phyloP scores from a whole-genome alignment of 2,888 invertebrate genomes.

The Tetrapedia diversipes region DNA sequence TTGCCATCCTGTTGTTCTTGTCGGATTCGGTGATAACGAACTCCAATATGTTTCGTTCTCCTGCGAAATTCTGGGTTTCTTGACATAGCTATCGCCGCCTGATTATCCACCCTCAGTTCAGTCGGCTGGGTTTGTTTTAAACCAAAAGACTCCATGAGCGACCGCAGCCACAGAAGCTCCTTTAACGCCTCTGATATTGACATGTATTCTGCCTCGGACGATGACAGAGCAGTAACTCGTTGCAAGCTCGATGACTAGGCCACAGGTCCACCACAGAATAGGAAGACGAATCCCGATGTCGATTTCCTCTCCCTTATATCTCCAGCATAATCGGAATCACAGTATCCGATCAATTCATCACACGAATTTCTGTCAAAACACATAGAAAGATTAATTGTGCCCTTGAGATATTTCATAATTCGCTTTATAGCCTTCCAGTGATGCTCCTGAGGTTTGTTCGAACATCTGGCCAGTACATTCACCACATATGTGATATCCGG shows the following conservation, averaged over 20 bases:
- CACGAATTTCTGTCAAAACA: neutral
- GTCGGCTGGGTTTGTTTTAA: constrained; percentile 2
- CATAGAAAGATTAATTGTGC: neutral
- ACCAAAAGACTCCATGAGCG: constrained; percentile 6
- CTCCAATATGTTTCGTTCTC: constrained; percentile 25
- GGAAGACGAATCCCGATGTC: constrained; percentile 26
- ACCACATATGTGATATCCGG: constrained; percentile 21
- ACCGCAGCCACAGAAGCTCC: constrained; percentile 20
- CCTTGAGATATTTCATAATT: constrained; percentile 29
- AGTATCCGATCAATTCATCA: constrained; percentile 1
- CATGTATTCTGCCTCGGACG: constrained; percentile 29
- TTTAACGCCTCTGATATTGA: constrained; percentile 22
- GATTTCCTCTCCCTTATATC: constrained; percentile 25
- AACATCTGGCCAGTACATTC: constrained; percentile 4
- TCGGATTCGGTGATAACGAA: constrained; percentile 20
- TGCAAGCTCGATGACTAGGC: constrained; percentile 30
- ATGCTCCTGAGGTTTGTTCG: constrained; percentile 13
- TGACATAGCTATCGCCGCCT: too few species aligned
- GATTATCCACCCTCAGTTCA: too few species aligned
- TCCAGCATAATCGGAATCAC: too few species aligned
- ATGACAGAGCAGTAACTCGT: constrained; percentile 20
- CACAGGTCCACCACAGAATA: constrained; percentile 12
- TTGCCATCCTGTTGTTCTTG: constrained; percentile 18
- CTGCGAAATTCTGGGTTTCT: constrained; percentile 14
- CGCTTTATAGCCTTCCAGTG: constrained; percentile 29